phyloP scores from a whole-genome alignment of 2,888 invertebrate species.

The Iselma pallidipennis region DNA sequence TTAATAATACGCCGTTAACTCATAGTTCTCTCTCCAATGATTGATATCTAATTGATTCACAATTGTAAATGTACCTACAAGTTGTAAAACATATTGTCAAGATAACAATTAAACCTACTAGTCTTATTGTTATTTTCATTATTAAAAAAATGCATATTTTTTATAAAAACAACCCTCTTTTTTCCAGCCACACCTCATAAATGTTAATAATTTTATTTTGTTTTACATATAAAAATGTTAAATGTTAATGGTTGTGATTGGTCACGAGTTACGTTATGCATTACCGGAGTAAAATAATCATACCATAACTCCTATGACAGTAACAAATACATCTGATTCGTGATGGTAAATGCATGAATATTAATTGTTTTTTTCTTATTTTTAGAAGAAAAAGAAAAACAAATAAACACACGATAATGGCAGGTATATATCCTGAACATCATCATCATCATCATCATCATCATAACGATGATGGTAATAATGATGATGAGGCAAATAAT shows the following conservation, averaged over 20 bases:
- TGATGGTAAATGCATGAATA: conserved; percentile 26
- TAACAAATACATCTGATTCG: conserved; percentile 26
- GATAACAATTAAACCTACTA: not conserved
- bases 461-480: not conserved
- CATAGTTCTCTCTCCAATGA: not conserved
- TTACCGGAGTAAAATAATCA: conserved; percentile 4
- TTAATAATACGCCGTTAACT: not conserved
- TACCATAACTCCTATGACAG: conserved; percentile 22
- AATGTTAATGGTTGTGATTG: conserved; percentile 2
- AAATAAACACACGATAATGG: conserved; percentile 20
- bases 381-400: conserved; percentile 20
- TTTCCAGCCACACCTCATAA: not conserved
- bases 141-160: not conserved
- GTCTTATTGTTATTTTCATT: not conserved
- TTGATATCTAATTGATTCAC: not conserved
- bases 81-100: not conserved
- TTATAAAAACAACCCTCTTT: not conserved
- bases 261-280: conserved; percentile 20
- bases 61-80: not conserved
- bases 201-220: not conserved
- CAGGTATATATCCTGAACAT: too few species aligned
- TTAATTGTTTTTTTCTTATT: conserved; percentile 29
- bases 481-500: not conserved
- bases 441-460: not conserved
- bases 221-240: not conserved